Percentiles rank a stretch among this genome's conserved stretches.
Conservation (phyloP, 1,140 invertebrate genomes). For the Galendromus occidentalis region DNA sequence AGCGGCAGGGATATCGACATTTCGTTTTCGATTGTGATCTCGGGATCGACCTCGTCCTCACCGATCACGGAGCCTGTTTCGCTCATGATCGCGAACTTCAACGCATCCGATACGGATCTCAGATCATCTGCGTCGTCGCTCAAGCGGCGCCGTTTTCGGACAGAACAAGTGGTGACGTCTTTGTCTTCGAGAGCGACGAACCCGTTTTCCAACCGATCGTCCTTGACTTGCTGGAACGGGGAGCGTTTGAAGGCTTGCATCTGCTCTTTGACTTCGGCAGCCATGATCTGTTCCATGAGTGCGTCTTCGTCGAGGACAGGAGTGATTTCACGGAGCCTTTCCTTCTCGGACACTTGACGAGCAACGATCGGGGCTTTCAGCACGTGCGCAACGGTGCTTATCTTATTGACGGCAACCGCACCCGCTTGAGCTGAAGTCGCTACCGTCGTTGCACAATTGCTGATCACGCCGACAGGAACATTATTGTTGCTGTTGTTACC, state of each 20-base stretch:
- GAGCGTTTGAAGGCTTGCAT: not conserved
- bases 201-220: not conserved
- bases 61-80: not conserved
- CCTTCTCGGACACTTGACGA: not conserved
- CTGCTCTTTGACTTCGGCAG: slow-evolving; percentile 2
- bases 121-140: not conserved
- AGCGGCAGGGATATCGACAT: not conserved
- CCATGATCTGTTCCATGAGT: slow-evolving; percentile 10
- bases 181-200: not conserved
- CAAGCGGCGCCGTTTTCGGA: not conserved
- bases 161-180: not conserved
- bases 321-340: not conserved
- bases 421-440: not conserved
- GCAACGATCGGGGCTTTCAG: slow-evolving; percentile 2
- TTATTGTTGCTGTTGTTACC: not conserved
- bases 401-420: not conserved
- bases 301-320: slow-evolving; percentile 8
- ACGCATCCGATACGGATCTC: not conserved
- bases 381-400: not conserved
- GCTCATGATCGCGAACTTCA: slow-evolving; percentile 1
- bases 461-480: not conserved
- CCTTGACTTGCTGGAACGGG: not conserved
- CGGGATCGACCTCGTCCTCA: not conserved
- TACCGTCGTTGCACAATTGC: not conserved
- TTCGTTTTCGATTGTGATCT: slow-evolving; percentile 6